Evolutionary conservation across 2,797 vertebrate genomes (phyloP).

Genomic region (Thalassophryne amazonica): DNA sequence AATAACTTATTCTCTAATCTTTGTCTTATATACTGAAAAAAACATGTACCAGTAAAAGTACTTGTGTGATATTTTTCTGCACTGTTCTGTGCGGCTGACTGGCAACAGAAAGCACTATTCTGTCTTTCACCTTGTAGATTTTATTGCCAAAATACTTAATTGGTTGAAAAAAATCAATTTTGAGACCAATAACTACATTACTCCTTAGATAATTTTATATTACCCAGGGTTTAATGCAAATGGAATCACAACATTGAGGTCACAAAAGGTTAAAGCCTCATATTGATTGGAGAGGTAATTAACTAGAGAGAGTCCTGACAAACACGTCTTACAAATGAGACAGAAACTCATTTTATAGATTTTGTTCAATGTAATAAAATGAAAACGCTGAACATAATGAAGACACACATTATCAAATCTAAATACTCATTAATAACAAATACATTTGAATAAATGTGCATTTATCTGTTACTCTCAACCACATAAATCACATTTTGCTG

Average conservation of each 20-base stretch:
- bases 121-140: conserved; percentile 14
- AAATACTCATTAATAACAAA: not conserved
- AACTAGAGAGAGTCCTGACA: conserved; percentile 37
- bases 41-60: no score
- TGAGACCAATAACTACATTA: conserved; percentile 48
- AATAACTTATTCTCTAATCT: no score
- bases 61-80: no score
- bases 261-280: conserved; percentile 55
- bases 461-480: conserved; percentile 8
- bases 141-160: conserved; percentile 25
- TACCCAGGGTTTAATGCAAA: conserved; percentile 40
- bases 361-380: not conserved
- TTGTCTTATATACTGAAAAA: no score
- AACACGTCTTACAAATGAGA: conserved; percentile 28
- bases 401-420: conserved; percentile 4
- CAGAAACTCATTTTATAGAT: not conserved
- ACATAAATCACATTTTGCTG: no score
- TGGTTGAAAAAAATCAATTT: conserved; percentile 43
- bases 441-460: conserved; percentile 2
- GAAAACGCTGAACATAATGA: not conserved
- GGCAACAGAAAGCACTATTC: no score
- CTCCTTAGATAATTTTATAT: conserved; percentile 16
- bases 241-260: conserved; percentile 46
- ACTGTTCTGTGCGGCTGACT: no score
- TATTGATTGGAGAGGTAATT: conserved; percentile 66